These are phyloP conservation scores for Candoia aspera DNA, from an alignment of 2,113 vertebrate species.

Conservation along the genomic window DNA sequence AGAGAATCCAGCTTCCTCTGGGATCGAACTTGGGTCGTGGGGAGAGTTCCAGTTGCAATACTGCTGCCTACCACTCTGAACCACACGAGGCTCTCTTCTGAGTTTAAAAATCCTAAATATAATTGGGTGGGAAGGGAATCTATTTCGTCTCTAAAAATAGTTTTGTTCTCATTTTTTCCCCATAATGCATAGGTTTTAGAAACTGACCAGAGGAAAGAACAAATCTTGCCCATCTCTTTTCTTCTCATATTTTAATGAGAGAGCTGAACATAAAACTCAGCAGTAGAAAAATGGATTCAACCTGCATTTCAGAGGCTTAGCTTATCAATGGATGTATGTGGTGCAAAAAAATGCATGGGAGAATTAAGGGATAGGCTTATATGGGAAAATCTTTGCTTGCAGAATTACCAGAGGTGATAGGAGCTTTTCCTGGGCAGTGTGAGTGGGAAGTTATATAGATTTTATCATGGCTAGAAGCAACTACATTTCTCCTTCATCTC, in stretches of 20 bases:
- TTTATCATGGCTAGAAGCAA: not conserved
- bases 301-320: conserved; percentile 25
- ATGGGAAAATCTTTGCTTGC: not conserved
- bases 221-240: not conserved
- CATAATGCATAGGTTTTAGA: not conserved
- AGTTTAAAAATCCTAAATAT: not conserved
- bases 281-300: conserved; percentile 19
- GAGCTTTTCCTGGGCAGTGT: not conserved
- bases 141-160: not conserved
- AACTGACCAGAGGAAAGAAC: not conserved
- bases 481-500: not conserved
- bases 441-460: not conserved
- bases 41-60: no score
- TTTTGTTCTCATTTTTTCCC: fast-evolving
- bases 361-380: not conserved
- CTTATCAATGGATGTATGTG: conserved; percentile 11
- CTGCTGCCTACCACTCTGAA: no score
- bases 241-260: conserved; percentile 18
- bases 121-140: not conserved
- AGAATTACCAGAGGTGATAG: not conserved
- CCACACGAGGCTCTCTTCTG: no score
- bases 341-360: not conserved
- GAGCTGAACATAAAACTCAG: conserved; percentile 44
- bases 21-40: no score
- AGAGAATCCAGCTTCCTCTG: no score